Conservation (phyloP, 2,113 vertebrate genomes). For the Stigmatopora argus region DNA sequence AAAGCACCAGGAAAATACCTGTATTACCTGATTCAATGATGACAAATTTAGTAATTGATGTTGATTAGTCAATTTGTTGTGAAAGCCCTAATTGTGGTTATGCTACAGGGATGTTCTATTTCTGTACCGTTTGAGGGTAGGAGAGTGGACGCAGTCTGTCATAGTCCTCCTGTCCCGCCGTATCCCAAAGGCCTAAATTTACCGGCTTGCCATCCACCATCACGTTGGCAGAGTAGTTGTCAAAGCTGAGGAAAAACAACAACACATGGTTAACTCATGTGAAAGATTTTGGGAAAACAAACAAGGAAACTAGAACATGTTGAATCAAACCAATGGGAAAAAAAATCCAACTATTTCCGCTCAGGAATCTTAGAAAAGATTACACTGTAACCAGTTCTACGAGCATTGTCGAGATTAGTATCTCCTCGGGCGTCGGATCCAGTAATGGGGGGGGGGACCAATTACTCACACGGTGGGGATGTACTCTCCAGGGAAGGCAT, state of each 20-base stretch:
- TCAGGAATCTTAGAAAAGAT: neutral
- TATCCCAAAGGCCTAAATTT: slow-evolving; percentile 68
- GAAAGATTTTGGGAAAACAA: neutral
- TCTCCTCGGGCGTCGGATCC: neutral
- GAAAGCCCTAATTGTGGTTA: neutral
- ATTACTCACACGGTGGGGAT: slow-evolving; percentile 97
- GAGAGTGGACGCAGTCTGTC: slow-evolving; percentile 6
- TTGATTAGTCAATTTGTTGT: too few species aligned
- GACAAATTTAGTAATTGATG: too few species aligned
- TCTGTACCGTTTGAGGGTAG: slow-evolving; percentile 3
- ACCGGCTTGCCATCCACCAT: slow-evolving; percentile 98
- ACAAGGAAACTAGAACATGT: neutral
- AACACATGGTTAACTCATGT: neutral
- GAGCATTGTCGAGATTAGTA: neutral
- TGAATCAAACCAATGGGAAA: neutral
- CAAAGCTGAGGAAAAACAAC: slow-evolving; percentile 71
- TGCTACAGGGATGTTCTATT: neutral
- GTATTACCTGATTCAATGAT: too few species aligned
- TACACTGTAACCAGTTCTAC: neutral
- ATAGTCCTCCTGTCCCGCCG: slow-evolving; percentile 10
- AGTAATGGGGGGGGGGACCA: neutral
- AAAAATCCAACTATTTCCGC: neutral
- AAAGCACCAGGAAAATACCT: too few species aligned
- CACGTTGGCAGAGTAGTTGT: slow-evolving; percentile 98
- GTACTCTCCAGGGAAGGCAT: slow-evolving; percentile 97